phyloP scores from a whole-genome alignment of 2,113 vertebrate species.

The Tenrec ecaudatus region DNA sequence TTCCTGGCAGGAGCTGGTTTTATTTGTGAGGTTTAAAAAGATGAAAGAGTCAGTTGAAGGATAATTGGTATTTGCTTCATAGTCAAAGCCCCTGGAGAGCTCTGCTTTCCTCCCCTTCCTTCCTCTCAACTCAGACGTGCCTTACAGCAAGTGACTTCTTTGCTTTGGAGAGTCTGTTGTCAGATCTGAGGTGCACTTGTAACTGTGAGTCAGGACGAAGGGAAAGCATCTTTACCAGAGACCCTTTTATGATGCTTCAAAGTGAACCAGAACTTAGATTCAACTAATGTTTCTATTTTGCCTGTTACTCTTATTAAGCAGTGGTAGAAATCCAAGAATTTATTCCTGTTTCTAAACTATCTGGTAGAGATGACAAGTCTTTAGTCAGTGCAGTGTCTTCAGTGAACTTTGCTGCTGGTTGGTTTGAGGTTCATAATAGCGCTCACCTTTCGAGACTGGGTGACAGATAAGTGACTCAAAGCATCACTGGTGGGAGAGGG shows the following conservation, averaged over 20 bases:
- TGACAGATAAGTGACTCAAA: no score
- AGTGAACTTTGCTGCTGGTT: neutral
- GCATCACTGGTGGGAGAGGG: accelerated
- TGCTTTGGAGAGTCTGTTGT: neutral
- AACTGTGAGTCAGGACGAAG: neutral
- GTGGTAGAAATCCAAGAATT: neutral
- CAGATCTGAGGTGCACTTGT: neutral
- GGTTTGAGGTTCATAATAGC: neutral
- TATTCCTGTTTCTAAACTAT: neutral
- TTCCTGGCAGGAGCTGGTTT: neutral
- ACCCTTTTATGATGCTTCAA: accelerated
- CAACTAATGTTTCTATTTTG: neutral
- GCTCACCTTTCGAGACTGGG: neutral
- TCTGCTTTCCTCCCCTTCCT: neutral
- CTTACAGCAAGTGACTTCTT: neutral
- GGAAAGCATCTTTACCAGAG: neutral
- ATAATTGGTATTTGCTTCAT: neutral
- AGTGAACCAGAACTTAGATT: neutral
- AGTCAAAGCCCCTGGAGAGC: accelerated
- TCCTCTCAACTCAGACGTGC: neutral
- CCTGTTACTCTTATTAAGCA: neutral
- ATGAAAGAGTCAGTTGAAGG: neutral
- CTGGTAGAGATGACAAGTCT: neutral
- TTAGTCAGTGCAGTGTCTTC: neutral
- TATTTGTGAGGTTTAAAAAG: neutral